Percentiles rank a stretch among this genome's conserved stretches.
These are phyloP conservation scores for Loris lydekkerianus DNA, from an alignment of 2,797 vertebrate species.

Conservation along the genomic window DNA sequence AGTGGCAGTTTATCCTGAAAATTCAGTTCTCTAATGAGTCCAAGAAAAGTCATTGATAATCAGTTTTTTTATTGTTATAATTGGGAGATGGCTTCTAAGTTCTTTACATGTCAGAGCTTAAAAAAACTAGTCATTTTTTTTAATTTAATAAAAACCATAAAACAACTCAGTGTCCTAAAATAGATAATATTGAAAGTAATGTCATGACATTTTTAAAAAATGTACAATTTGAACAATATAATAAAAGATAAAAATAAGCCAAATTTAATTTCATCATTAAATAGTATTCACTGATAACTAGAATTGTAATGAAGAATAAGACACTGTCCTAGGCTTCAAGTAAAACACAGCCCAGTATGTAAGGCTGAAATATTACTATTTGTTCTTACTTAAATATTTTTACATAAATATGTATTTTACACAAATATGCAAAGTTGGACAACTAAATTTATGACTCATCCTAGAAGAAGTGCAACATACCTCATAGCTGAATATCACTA, in stretches of 20 bases:
- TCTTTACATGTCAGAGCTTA: neutral
- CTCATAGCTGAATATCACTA: too few species aligned
- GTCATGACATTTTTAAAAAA: neutral
- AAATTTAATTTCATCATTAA: neutral
- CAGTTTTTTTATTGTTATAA: neutral
- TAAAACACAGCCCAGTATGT: neutral
- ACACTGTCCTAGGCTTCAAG: neutral
- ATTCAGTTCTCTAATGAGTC: neutral
- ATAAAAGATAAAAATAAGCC: neutral
- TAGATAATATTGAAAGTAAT: neutral
- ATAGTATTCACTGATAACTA: neutral
- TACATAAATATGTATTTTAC: neutral
- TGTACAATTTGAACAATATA: neutral
- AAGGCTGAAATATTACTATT: neutral
- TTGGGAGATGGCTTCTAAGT: neutral
- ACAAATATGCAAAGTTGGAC: neutral
- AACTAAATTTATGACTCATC: too few species aligned
- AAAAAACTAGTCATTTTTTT: neutral
- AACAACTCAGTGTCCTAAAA: neutral
- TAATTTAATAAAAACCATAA: neutral
- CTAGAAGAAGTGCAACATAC: too few species aligned
- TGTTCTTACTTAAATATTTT: neutral
- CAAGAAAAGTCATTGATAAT: neutral
- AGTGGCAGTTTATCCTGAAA: neutral
- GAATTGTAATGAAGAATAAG: neutral